Base-by-base conservation (phyloP, 2,888 invertebrate species). In the Urechis unicinctus region DNA sequence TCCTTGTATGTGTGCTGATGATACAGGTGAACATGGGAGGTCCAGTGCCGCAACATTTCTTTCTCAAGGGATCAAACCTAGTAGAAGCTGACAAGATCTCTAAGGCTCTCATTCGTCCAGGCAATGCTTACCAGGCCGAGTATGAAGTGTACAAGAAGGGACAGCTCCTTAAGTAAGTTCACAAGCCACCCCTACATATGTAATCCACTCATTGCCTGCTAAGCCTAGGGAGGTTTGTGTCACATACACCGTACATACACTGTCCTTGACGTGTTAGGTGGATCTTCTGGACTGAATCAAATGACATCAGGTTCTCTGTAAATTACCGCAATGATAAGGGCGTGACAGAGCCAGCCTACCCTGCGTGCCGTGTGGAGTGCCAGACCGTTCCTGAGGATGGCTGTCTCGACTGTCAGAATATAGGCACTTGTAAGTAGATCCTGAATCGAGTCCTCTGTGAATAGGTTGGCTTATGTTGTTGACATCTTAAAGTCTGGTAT, bases 281-380 rank as follows among this genome's bases (percentile, higher is more conserved):
- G 92, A 90, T 91, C 64, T 89, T 91, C 70, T 85, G 86, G 56
- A 87, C 90, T 0, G 88, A 89, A 65, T 87, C 84, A 55, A 88
- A 91, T 76, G 93, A 94, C 72, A 91, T 94, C 52, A 88, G 88
- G 70, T 93, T 93, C 77, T 85, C 88, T 21, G 84, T 94, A 51
- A 82, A 83, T 22, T 81, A 30, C n/a, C 41, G 59, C 9, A 36
- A 36, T 17, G 36, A 9, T 17, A 36, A 36, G 17, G 36, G 36
- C 9, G 36, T 36, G 36, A 36, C 36, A 13, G 36, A 36, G 17
- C 9, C 36, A 13, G 36, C 17, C 9, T 17, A 36, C 9, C 9
- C 9, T 13, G 36, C 9, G 9, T 13, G 9, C 9, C 84, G 89
- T 65, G 86, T 91, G 1, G 81, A 85, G 52, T 84, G 88, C 55